Conservation (phyloP, 2,113 vertebrate species). For the Marcusenius ussheri region DNA sequence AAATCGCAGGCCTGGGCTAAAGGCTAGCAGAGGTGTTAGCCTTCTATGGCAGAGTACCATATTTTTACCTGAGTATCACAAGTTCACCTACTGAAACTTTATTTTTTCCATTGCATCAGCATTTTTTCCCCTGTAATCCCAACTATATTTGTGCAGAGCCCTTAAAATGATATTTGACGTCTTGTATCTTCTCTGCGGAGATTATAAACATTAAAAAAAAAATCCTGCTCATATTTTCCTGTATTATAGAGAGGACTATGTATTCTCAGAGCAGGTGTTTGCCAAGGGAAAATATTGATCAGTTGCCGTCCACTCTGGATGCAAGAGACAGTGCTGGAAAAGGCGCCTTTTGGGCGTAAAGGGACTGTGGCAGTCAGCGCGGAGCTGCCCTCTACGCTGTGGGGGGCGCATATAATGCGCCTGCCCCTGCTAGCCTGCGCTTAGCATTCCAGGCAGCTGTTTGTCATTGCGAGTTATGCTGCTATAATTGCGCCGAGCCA, state of each 20-base stretch:
- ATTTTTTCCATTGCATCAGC: constrained; percentile 4
- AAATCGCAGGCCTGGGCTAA: not conserved
- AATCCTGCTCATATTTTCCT: not conserved
- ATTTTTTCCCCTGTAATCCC: not conserved
- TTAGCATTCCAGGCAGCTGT: constrained; percentile 42
- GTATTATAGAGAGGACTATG: constrained; percentile 4
- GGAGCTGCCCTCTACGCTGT: constrained; percentile 18
- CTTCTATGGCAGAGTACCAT: not conserved
- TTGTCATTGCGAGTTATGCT: constrained; percentile 46
- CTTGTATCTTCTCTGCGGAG: not conserved
- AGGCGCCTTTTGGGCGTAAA: not conserved
- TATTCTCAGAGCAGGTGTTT: not conserved
- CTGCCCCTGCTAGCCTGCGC: constrained; percentile 17
- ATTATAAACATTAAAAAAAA: constrained; percentile 10
- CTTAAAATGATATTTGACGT: constrained; percentile 9
- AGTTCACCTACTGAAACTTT: constrained; percentile 2
- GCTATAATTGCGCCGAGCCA: constrained; percentile 41
- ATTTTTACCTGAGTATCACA: not conserved
- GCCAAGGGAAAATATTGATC: constrained; percentile 7
- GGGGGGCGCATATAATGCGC: constrained; percentile 28
- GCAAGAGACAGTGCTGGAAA: not conserved
- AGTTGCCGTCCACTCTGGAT: not conserved
- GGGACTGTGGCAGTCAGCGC: not conserved
- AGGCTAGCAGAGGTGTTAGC: not conserved
- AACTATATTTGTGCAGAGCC: constrained; percentile 6